Conservation (phyloP, 1,140 invertebrate species). For the Drosophila bocqueti region DNA sequence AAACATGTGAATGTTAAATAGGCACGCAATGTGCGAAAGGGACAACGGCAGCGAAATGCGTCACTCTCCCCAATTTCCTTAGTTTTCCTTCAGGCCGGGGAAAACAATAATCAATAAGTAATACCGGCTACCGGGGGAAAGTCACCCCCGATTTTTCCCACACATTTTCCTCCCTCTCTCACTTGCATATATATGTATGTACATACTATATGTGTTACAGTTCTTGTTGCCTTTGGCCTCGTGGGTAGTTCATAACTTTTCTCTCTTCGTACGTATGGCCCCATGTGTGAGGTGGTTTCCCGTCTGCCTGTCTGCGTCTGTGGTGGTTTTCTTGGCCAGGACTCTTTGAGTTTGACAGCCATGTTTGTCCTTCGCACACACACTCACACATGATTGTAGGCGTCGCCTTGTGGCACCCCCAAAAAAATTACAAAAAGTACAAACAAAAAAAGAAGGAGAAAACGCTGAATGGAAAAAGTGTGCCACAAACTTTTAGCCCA, state of each 20-base stretch:
- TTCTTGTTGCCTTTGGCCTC: conserved; percentile 22
- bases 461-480: conserved; percentile 43
- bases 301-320: conserved; percentile 43
- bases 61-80: conserved; percentile 33
- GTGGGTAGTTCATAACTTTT: conserved; percentile 49
- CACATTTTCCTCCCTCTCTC: conserved; percentile 30
- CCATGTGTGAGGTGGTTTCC: conserved; percentile 49
- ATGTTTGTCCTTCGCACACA: conserved; percentile 62
- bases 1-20: conserved; percentile 47
- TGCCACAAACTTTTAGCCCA: conserved; percentile 67
- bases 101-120: conserved; percentile 49
- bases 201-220: conserved; percentile 25
- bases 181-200: background rate
- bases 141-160: conserved; percentile 28
- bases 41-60: conserved; percentile 24
- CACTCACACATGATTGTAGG: conserved; percentile 53
- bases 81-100: conserved; percentile 12
- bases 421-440: conserved; percentile 12
- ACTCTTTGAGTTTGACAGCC: conserved; percentile 59
- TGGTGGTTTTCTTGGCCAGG: conserved; percentile 76
- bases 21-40: conserved; percentile 49
- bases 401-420: conserved; percentile 51
- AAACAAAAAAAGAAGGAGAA: background rate
- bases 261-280: conserved; percentile 20
- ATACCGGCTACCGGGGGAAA: conserved; percentile 17